Percentiles rank a stretch among this genome's conserved stretches.
Evolutionary conservation across 1,140 invertebrate genomes (phyloP).

Genomic region (Brachionus calyciflorus): DNA sequence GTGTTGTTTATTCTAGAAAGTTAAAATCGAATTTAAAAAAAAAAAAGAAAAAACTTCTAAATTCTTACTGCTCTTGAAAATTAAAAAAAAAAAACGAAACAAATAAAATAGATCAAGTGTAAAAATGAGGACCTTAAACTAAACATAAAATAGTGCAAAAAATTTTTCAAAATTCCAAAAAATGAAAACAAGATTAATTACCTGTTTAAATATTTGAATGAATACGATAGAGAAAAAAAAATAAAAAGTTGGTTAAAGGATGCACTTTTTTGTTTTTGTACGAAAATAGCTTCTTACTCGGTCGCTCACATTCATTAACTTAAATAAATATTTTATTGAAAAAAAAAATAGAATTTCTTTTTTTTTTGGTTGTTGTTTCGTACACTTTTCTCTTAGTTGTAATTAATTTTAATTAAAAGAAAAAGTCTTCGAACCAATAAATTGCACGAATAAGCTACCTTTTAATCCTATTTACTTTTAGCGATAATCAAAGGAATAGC

Average conservation of each 20-base stretch:
- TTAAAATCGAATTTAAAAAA: not conserved
- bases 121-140: not conserved
- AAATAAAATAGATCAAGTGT: slow-evolving; percentile 23
- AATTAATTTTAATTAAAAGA: slow-evolving; percentile 35
- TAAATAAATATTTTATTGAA: slow-evolving; percentile 28
- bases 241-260: slow-evolving; percentile 11
- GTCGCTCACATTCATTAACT: not conserved
- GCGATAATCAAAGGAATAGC: not conserved
- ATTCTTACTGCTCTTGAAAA: too few relatives aligned
- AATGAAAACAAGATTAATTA: slow-evolving; percentile 41
- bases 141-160: too few relatives aligned
- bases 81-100: not conserved
- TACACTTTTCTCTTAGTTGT: slow-evolving; percentile 8
- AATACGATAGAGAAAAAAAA: too few relatives aligned
- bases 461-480: slow-evolving; percentile 33
- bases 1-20: slow-evolving; percentile 19
- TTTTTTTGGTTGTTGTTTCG: too few relatives aligned
- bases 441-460: slow-evolving; percentile 25
- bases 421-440: not conserved
- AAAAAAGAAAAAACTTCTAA: too few relatives aligned
- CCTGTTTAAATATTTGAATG: slow-evolving; percentile 35
- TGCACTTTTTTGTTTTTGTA: not conserved
- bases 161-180: not conserved
- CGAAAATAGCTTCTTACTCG: too few relatives aligned
- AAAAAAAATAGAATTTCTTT: not conserved